Evolutionary conservation across 2,888 invertebrate genomes (phyloP).

Genomic region (Monoplex corrugatus): DNA sequence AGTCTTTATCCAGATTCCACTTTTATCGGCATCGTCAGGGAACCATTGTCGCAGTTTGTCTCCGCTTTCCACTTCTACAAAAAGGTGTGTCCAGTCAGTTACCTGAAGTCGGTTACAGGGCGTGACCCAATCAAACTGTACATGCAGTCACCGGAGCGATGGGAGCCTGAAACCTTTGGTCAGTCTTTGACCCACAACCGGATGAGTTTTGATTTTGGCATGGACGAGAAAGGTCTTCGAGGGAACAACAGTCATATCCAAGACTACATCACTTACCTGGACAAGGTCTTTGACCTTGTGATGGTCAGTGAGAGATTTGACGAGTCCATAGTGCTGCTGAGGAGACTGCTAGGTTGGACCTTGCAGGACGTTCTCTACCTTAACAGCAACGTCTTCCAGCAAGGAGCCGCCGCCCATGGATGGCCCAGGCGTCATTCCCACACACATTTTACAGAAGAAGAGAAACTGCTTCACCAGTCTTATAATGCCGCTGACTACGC

Average conservation of each 20-base stretch:
- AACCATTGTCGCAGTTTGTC: conserved; percentile 47
- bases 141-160: background rate
- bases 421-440: conserved; percentile 10
- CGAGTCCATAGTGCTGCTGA: conserved; percentile 63
- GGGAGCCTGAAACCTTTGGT: conserved; percentile 12
- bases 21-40: conserved; percentile 50
- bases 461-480: conserved; percentile 11
- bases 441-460: conserved; percentile 31
- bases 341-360: conserved; percentile 62
- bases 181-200: conserved; percentile 51
- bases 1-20: conserved; percentile 27
- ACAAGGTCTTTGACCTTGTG: conserved; percentile 61
- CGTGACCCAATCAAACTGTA: conserved; percentile 36
- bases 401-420: no score
- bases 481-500: conserved; percentile 52
- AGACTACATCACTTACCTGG: conserved; percentile 36
- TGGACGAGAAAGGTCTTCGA: background rate
- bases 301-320: conserved; percentile 64
- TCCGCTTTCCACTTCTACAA: conserved; percentile 52
- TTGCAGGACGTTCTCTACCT: conserved; percentile 62
- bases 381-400: conserved; percentile 34
- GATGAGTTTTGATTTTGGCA: conserved; percentile 55
- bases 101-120: conserved; percentile 25
- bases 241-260: background rate
- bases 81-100: background rate